Evolutionary conservation across 2,113 vertebrate genomes (phyloP).

Genomic region (Megalops atlanticus): DNA sequence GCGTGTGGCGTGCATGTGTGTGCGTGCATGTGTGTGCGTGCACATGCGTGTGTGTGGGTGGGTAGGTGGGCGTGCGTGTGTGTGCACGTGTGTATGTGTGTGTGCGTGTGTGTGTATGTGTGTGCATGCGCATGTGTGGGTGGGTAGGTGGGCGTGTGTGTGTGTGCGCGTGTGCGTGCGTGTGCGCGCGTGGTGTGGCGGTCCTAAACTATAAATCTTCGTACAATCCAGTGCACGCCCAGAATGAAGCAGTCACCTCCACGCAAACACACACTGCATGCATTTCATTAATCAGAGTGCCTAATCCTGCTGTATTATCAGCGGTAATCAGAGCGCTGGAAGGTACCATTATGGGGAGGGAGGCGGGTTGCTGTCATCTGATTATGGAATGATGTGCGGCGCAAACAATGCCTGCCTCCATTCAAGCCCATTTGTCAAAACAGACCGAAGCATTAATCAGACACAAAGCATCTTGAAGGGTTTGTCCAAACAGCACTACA

Average conservation of each 20-base stretch:
- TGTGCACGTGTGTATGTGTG: background rate
- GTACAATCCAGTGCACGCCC: slow-evolving; percentile 13
- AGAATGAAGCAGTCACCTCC: slow-evolving; percentile 12
- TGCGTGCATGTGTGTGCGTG: no score
- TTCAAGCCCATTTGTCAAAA: background rate
- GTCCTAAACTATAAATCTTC: slow-evolving; percentile 6
- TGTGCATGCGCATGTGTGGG: no score
- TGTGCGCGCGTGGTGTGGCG: no score
- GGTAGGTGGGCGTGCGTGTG: background rate
- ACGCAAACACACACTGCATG: background rate
- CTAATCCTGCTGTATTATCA: background rate
- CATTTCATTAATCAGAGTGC: slow-evolving; percentile 21
- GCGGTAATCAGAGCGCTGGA: background rate
- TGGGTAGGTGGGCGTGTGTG: no score
- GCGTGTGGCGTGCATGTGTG: no score
- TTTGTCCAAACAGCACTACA: background rate
- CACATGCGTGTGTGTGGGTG: no score
- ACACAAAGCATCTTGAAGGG: background rate
- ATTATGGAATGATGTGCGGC: background rate
- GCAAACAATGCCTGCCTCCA: slow-evolving; percentile 13
- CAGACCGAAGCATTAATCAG: background rate
- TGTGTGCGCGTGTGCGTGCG: no score
- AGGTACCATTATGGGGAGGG: background rate
- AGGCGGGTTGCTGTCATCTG: background rate
- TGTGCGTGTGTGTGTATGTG: no score